A percentile compares a stretch with the other conserved stretches of the same genome.
Evolutionary conservation across 2,113 vertebrate species (phyloP).

Genomic region (Numida meleagris): DNA sequence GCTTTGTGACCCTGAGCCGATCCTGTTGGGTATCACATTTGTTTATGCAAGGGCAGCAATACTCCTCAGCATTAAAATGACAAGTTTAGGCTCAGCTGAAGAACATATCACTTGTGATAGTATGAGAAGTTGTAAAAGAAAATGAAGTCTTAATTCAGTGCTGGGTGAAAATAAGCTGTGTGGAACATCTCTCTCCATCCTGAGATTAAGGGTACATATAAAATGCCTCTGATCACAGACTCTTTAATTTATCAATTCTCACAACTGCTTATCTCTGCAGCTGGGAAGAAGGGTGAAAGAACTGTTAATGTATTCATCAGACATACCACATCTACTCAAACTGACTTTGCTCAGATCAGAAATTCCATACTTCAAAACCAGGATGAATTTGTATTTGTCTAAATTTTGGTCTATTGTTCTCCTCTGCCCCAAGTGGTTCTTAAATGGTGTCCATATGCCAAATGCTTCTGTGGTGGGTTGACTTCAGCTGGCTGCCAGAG

Average conservation of each 20-base stretch:
- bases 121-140: neutral
- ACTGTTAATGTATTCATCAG: neutral
- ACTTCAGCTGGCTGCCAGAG: neutral
- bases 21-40: neutral
- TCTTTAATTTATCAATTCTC: neutral
- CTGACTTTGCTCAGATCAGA: neutral
- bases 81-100: neutral
- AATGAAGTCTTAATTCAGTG: neutral
- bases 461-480: neutral
- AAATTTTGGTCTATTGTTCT: neutral
- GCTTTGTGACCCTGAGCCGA: neutral
- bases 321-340: neutral
- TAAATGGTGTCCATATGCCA: neutral
- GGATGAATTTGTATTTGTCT: neutral
- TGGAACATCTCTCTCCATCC: neutral
- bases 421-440: neutral
- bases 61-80: neutral
- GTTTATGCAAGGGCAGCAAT: neutral
- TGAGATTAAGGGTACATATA: neutral
- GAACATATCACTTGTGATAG: neutral
- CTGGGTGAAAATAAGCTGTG: neutral
- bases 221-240: neutral
- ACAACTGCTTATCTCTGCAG: neutral
- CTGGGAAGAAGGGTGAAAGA: neutral
- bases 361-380: neutral